phyloP scores from a whole-genome alignment of 2,888 invertebrate species.

The Labia minor region DNA sequence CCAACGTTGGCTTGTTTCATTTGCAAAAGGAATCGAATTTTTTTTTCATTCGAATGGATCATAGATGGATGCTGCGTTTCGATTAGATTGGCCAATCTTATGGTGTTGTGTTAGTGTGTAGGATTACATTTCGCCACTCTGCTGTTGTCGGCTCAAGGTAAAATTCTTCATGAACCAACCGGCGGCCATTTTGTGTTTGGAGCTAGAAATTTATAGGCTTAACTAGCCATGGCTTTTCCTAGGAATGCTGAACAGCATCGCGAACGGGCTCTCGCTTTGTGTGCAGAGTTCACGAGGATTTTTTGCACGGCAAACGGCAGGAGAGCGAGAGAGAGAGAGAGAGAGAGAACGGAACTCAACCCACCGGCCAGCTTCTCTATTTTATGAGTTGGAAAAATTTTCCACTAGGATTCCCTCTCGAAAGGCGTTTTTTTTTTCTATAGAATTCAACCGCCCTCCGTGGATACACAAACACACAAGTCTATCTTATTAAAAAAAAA shows the following conservation, averaged over 20 bases:
- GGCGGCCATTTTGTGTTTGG: constrained; percentile 13
- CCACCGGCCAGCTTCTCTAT: neutral
- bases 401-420: neutral
- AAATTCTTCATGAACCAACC: constrained; percentile 8
- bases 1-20: neutral
- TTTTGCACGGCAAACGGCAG: neutral
- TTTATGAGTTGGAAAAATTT: constrained; percentile 1
- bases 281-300: constrained; percentile 1
- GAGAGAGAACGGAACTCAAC: neutral
- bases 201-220: constrained; percentile 13
- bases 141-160: constrained; percentile 8
- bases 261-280: neutral
- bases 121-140: constrained; percentile 13
- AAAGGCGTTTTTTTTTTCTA: neutral
- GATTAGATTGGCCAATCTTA: neutral
- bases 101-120: neutral
- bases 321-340: no score
- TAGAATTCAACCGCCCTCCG: neutral
- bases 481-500: no score
- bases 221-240: constrained; percentile 13
- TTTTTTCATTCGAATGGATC: neutral
- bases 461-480: no score
- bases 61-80: neutral
- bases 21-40: neutral
- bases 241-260: neutral